phyloP scores from a whole-genome alignment of 2,888 invertebrate genomes.

The Rosalia funebris region DNA sequence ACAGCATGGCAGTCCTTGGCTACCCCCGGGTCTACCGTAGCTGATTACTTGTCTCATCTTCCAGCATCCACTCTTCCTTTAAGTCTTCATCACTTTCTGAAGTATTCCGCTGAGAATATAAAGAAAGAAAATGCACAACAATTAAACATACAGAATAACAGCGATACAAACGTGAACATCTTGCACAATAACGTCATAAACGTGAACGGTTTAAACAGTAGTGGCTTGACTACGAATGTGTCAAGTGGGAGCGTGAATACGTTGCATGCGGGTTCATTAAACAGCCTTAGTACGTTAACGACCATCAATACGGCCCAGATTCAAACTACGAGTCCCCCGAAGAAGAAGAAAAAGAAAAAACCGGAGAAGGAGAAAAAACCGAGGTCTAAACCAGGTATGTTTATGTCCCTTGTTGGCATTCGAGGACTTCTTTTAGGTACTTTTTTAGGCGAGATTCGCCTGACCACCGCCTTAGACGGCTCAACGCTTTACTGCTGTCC shows the following conservation, averaged over 20 bases:
- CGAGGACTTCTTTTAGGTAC: neutral
- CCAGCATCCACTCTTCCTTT: slow-evolving; percentile 79
- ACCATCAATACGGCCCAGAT: slow-evolving; percentile 63
- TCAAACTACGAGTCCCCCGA: slow-evolving; percentile 57
- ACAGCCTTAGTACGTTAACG: slow-evolving; percentile 62
- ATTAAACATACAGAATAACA: slow-evolving; percentile 40
- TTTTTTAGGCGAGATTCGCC: slow-evolving; percentile 71
- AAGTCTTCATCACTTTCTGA: slow-evolving; percentile 84
- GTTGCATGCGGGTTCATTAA: slow-evolving; percentile 13
- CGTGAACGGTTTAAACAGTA: slow-evolving; percentile 55
- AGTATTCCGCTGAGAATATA: slow-evolving; percentile 81
- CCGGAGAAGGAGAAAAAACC: slow-evolving; percentile 81
- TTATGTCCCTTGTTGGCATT: neutral
- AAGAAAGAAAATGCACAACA: slow-evolving; percentile 76
- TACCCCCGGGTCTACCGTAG: slow-evolving; percentile 78
- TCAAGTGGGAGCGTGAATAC: slow-evolving; percentile 51
- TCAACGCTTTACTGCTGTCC: slow-evolving; percentile 88
- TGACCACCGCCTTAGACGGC: slow-evolving; percentile 83
- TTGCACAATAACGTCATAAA: slow-evolving; percentile 51
- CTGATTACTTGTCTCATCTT: slow-evolving; percentile 84
- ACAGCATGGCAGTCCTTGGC: slow-evolving; percentile 78
- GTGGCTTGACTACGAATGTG: slow-evolving; percentile 42
- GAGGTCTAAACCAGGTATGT: slow-evolving; percentile 79
- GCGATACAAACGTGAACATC: slow-evolving; percentile 55
- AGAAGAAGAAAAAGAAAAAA: slow-evolving; percentile 86